These are phyloP conservation scores for Melieria picta DNA, from an alignment of 2,888 invertebrate genomes.

Conservation along the genomic window DNA sequence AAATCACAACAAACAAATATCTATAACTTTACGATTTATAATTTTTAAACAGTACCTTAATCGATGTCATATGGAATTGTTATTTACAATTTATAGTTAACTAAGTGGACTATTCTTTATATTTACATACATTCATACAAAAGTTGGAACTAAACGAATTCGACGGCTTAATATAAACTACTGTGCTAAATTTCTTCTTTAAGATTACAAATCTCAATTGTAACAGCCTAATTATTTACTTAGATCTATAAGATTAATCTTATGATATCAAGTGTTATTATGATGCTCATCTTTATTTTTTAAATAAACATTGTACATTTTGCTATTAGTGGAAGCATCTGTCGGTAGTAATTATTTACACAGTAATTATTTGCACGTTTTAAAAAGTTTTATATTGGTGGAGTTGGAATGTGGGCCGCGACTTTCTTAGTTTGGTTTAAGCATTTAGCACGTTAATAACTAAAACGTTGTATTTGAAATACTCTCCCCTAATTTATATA, in stretches of 20 bases:
- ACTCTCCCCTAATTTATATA: too few relatives aligned
- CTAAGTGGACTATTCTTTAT: not conserved
- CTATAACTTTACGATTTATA: not conserved
- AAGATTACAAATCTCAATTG: slow-evolving; percentile 44
- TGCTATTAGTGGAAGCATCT: slow-evolving; percentile 4
- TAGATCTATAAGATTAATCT: slow-evolving; percentile 38
- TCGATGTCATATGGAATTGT: slow-evolving; percentile 31
- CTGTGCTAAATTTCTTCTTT: slow-evolving; percentile 54
- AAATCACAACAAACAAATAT: not conserved
- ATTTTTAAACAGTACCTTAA: slow-evolving; percentile 26
- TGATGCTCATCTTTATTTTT: slow-evolving; percentile 32
- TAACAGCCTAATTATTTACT: not conserved
- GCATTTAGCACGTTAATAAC: too few relatives aligned
- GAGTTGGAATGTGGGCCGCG: too few relatives aligned
- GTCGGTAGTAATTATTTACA: too few relatives aligned
- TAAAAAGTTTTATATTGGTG: not conserved
- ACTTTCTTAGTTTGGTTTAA: too few relatives aligned
- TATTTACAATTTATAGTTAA: slow-evolving; percentile 21
- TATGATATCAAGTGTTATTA: slow-evolving; percentile 38
- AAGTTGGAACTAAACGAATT: slow-evolving; percentile 1
- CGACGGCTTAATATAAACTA: slow-evolving; percentile 38
- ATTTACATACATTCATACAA: slow-evolving; percentile 4
- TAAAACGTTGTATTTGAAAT: too few relatives aligned
- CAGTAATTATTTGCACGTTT: too few relatives aligned
- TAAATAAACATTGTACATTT: slow-evolving; percentile 29